These are phyloP conservation scores for Dissostichus mawsoni DNA, from an alignment of 2,113 vertebrate genomes.

Conservation along the genomic window DNA sequence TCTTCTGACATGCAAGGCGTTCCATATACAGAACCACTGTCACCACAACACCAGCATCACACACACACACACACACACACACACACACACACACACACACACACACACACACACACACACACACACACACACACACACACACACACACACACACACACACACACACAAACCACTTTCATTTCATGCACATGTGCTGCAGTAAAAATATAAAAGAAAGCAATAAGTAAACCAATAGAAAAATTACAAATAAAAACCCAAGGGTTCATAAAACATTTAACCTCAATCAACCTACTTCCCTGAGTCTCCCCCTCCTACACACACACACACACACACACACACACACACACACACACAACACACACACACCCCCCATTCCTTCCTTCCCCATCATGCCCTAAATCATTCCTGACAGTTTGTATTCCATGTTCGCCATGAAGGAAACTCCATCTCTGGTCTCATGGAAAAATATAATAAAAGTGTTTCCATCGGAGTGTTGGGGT, in stretches of 20 bases:
- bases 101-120: neutral
- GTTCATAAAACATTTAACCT: conserved; percentile 33
- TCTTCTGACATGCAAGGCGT: conserved; percentile 21
- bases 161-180: neutral
- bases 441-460: conserved; percentile 3
- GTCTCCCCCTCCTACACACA: neutral
- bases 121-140: conserved; percentile 2
- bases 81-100: neutral
- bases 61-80: neutral
- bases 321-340: conserved; percentile 31
- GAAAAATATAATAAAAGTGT: conserved; percentile 24
- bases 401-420: conserved; percentile 34
- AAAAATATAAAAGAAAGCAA: neutral
- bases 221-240: neutral
- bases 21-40: neutral
- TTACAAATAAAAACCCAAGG: neutral
- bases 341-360: conserved; percentile 10
- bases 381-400: conserved; percentile 56
- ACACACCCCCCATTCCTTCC: conserved; percentile 19
- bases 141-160: conserved; percentile 8
- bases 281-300: neutral
- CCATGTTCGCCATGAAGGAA: conserved; percentile 38
- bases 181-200: neutral
- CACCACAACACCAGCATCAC: neutral
- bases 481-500: neutral